Evolutionary conservation across 1,140 invertebrate species (phyloP).

Genomic region (Limonius californicus): DNA sequence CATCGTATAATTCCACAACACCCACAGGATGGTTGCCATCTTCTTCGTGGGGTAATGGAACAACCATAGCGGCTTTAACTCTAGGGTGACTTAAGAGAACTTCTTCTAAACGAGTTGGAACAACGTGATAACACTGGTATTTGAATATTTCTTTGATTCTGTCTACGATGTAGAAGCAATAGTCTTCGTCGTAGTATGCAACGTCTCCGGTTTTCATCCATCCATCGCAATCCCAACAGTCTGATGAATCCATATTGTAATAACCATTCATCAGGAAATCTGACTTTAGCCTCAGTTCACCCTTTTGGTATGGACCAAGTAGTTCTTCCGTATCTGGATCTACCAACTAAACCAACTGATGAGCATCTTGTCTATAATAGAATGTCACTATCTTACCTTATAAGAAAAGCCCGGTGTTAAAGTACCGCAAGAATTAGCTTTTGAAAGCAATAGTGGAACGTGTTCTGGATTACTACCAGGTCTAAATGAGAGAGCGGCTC

Average conservation of each 20-base stretch:
- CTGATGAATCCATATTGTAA: too few species aligned
- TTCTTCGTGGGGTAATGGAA: neutral
- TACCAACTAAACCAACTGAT: neutral
- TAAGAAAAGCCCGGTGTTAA: neutral
- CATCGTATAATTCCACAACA: neutral
- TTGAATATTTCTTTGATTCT: too few species aligned
- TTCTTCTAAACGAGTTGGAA: neutral
- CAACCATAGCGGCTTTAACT: neutral
- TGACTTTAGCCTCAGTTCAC: constrained; percentile 62
- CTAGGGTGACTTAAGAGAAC: neutral
- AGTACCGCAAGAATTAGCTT: too few species aligned
- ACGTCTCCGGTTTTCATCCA: constrained; percentile 78
- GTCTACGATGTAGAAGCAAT: too few species aligned
- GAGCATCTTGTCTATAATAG: too few species aligned
- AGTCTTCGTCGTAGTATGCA: too few species aligned
- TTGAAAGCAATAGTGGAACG: too few species aligned
- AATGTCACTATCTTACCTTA: too few species aligned
- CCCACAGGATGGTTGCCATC: neutral
- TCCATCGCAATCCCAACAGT: constrained; percentile 58
- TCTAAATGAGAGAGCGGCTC: too few species aligned
- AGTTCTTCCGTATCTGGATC: constrained; percentile 46
- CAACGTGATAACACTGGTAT: constrained; percentile 43
- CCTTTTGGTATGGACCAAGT: too few species aligned
- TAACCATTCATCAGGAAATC: constrained; percentile 71
- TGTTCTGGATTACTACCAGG: too few species aligned